Evolutionary conservation across 2,888 invertebrate genomes (phyloP), one percentile per base, ranked within the genome.

Genomic region (Cryptocephalus moraei): DNA sequence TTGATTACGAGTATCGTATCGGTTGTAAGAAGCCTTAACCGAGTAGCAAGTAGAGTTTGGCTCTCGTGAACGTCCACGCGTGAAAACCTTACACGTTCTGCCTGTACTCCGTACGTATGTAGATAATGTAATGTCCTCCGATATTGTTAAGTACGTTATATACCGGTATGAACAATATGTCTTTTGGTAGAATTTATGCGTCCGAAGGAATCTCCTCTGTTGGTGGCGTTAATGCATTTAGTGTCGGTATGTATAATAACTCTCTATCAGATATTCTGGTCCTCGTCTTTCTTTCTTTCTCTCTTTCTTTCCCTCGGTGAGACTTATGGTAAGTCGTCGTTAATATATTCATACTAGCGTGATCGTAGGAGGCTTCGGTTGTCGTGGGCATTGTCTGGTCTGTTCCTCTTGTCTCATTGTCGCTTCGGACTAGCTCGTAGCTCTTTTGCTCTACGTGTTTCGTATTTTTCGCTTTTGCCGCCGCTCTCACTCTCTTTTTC

Each of bases 281-380:
- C 46, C 4, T 22, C 22, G 22, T 22, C 22, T 22, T 22, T 22
- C 2, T 22, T 22, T 22, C 22, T 22, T 6, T 6, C 22, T 22
- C 6, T 22, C 22, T 22, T 6, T 22, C 22, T 22, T 22, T 47
- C 45, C 46, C 54, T 56, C 32, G 36, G 3, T 36, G 60, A 66
- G 63, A 66, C 60, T 66, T 66, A 66, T 66, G 63, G 64, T 64
- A 64, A 64, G 62, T 61, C 54, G 53, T 56, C 56, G 61, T 62
- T 66, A 67, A 67, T 66, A 66, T 67, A 67, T 67, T 67, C 66
- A 67, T 66, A 66, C 65, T 58, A 60, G 62, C 54, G 36, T 36
- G 36, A 12, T 62, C 60, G 59, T 60, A 62, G 60, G 61, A 62
- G 63, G 56, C 51, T 53, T 49, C 44, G 50, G 49, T 55, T 55